Evolutionary conservation across 2,888 invertebrate genomes (phyloP), one percentile per base, ranked within the genome.

Genomic region (Ochropleura leucogaster): DNA sequence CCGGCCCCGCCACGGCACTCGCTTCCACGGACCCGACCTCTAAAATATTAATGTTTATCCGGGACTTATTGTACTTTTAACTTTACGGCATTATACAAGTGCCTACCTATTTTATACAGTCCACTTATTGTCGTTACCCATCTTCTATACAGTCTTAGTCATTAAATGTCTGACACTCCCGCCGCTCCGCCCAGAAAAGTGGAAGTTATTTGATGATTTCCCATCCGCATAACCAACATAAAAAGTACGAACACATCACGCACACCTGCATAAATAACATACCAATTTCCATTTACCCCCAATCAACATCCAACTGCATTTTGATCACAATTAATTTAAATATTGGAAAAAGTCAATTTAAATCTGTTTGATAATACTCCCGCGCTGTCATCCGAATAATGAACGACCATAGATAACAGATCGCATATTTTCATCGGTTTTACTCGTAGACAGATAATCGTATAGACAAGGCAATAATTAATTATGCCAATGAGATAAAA

Each of bases 351-450:
- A 68, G 49, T 74, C 62, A 44, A 84, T 82, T 64, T 74, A 65
- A 82, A 73, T 57, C 53, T 44, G 60, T 77, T 68, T 67, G 44
- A 70, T 72, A 62, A 44, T 49, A 66, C 71, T 77, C 72, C 74
- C 74, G 81, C 76, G 74, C 74, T 83, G 79, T 81, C 85, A 79
- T 55, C 68, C 60, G 53, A 72, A 81, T 85, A 77, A 85, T 79
- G 49, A 73, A 84, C 55, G 75, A 70, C 70, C 68, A 82, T 46
- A 74, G 85, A 85, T 79, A 82, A 67, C 72, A 63, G 80, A 81
- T 79, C 74, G 68, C 77, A 72, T 74, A 82, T 82, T 86, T 86
- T 82, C 78, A 83, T 83, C 72, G 53, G 78, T 55, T 84, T 59
- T 40, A 40, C 6, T 20, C 44, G 4, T 20, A 62, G 62, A 62